Percentiles rank a stretch among this genome's conserved stretches.
These are phyloP conservation scores for Ditula angustiorana DNA, from an alignment of 2,888 invertebrate species.

Conservation along the genomic window DNA sequence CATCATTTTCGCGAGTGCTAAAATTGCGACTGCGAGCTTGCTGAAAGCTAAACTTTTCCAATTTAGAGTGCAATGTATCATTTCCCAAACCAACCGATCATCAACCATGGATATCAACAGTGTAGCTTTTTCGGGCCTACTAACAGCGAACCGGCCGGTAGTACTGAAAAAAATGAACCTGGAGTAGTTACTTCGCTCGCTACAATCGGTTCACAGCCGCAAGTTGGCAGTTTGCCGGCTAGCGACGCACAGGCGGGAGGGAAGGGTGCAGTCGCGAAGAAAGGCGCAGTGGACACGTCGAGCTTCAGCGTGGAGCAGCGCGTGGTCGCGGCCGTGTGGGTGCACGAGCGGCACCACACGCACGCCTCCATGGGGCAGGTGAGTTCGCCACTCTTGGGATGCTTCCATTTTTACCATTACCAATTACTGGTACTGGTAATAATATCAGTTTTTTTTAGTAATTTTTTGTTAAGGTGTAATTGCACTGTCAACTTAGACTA, in stretches of 20 bases:
- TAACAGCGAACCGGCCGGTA: slow-evolving; percentile 43
- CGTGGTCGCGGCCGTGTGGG: slow-evolving; percentile 78
- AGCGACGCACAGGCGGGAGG: not conserved
- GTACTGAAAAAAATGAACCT: slow-evolving; percentile 31
- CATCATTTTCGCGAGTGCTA: not conserved
- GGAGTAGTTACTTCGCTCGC: not conserved
- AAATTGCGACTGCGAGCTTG: too few relatives aligned
- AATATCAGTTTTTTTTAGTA: too few relatives aligned
- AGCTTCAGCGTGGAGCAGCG: slow-evolving; percentile 72
- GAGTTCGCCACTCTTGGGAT: too few relatives aligned
- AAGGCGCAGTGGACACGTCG: slow-evolving; percentile 56
- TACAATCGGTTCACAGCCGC: not conserved
- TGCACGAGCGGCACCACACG: slow-evolving; percentile 72
- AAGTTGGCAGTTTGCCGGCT: not conserved
- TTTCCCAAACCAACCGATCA: slow-evolving; percentile 65
- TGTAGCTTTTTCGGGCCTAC: slow-evolving; percentile 35
- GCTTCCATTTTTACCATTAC: too few relatives aligned
- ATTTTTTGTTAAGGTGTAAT: too few relatives aligned
- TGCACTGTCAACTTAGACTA: too few relatives aligned
- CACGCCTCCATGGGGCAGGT: slow-evolving; percentile 59
- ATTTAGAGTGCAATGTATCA: slow-evolving; percentile 48
- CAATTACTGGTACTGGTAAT: too few relatives aligned
- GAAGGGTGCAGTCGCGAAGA: not conserved
- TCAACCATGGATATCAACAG: slow-evolving; percentile 50
- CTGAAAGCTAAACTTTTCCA: not conserved